Evolutionary conservation across 2,888 invertebrate genomes (phyloP).

Genomic region (Hirudinaria manillensis): DNA sequence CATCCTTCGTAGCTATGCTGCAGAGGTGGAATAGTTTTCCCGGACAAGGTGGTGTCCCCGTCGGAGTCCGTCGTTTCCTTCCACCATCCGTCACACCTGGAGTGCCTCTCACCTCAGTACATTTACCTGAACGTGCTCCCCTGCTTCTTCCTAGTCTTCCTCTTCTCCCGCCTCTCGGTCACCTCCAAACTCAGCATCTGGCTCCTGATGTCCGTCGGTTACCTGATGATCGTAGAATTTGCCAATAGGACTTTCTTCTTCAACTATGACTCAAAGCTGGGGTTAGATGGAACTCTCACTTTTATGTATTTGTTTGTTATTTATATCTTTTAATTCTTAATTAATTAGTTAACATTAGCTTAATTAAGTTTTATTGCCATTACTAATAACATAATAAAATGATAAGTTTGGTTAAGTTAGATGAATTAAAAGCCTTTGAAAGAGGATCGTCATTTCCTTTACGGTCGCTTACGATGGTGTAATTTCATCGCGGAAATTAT

Average conservation of each 20-base stretch:
- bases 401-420: too few species aligned
- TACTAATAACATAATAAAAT: too few species aligned
- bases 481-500: too few species aligned
- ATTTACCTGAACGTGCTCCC: slow-evolving; percentile 77
- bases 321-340: background rate
- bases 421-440: too few species aligned
- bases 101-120: slow-evolving; percentile 69
- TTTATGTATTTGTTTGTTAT: background rate
- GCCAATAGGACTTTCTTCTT: slow-evolving; percentile 64
- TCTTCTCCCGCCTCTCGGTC: slow-evolving; percentile 76
- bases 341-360: background rate
- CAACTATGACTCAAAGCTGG: slow-evolving; percentile 17
- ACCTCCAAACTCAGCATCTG: slow-evolving; percentile 73
- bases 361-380: background rate
- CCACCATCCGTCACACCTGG: slow-evolving; percentile 60
- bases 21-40: slow-evolving; percentile 45
- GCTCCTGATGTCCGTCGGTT: slow-evolving; percentile 69
- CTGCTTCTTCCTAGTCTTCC: slow-evolving; percentile 75
- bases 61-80: slow-evolving; percentile 34
- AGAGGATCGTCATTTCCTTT: too few species aligned
- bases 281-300: slow-evolving; percentile 18
- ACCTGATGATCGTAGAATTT: slow-evolving; percentile 71
- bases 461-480: too few species aligned
- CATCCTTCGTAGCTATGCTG: slow-evolving; percentile 50
- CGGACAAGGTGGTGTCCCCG: slow-evolving; percentile 57